Percentiles rank a stretch among this genome's conserved stretches.
Evolutionary conservation across 2,797 vertebrate species (phyloP).

Genomic region (Syngnathus rostellatus): DNA sequence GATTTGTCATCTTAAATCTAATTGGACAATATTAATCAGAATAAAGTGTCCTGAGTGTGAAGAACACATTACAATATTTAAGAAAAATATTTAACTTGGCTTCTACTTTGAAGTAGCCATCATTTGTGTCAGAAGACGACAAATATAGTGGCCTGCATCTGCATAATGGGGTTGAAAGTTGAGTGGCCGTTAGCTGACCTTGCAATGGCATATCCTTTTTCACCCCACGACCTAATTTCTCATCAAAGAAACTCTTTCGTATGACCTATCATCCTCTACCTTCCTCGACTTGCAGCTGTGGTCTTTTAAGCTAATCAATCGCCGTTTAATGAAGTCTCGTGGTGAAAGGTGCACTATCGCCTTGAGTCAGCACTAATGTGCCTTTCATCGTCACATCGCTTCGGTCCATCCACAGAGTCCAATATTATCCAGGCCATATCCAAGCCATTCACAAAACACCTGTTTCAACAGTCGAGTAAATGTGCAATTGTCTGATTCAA

Average conservation of each 20-base stretch:
- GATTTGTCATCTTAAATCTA: too few species aligned
- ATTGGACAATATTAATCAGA: too few species aligned
- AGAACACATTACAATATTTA: too few species aligned
- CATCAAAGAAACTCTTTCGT: not conserved
- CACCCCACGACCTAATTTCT: not conserved
- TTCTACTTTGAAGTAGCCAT: too few species aligned
- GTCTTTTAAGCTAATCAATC: slow-evolving; percentile 52
- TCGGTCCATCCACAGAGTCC: slow-evolving; percentile 17
- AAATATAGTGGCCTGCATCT: not conserved
- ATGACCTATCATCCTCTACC: slow-evolving; percentile 7
- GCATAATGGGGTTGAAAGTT: not conserved
- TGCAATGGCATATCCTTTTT: not conserved
- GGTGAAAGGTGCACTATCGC: slow-evolving; percentile 42
- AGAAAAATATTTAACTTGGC: too few species aligned
- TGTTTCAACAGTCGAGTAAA: too few species aligned
- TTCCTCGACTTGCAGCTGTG: slow-evolving; percentile 21
- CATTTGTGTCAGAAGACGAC: too few species aligned
- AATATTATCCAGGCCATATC: too few species aligned
- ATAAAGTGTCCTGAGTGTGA: too few species aligned
- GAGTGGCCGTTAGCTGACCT: not conserved
- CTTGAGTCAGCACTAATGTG: slow-evolving; percentile 10
- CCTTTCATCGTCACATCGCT: slow-evolving; percentile 48
- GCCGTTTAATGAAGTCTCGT: slow-evolving; percentile 58
- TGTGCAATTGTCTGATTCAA: too few species aligned
- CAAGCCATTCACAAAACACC: too few species aligned